These are phyloP conservation scores for Phalera bucephala DNA, from an alignment of 2,888 invertebrate species.

Conservation along the genomic window DNA sequence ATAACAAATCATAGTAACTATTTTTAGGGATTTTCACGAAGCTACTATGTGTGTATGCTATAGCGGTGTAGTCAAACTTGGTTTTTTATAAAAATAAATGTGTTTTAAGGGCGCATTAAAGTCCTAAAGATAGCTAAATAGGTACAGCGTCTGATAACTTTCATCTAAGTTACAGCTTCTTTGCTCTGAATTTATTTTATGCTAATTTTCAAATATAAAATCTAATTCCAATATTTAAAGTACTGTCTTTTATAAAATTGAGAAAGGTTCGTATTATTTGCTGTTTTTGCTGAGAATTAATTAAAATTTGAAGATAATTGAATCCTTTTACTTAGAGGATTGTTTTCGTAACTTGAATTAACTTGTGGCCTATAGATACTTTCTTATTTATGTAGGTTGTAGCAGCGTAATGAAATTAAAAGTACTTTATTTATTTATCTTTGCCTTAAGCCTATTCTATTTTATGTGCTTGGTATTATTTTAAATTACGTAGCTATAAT, in stretches of 20 bases:
- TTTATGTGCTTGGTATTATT: too few relatives aligned
- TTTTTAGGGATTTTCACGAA: too few relatives aligned
- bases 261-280: neutral
- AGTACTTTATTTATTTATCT: too few relatives aligned
- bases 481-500: too few relatives aligned
- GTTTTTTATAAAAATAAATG: too few relatives aligned
- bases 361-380: neutral
- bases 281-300: neutral
- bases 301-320: neutral
- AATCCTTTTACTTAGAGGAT: neutral
- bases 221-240: conserved; percentile 2
- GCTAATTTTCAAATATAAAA: conserved; percentile 9
- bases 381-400: too few relatives aligned
- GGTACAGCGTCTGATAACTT: conserved; percentile 9
- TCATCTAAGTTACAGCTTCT: conserved; percentile 12
- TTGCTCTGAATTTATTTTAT: conserved; percentile 23
- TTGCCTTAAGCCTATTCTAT: too few relatives aligned
- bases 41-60: too few relatives aligned
- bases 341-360: neutral
- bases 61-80: too few relatives aligned
- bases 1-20: too few relatives aligned
- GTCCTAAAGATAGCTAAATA: conserved; percentile 7
- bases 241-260: conserved; percentile 3
- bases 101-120: too few relatives aligned
- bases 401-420: too few relatives aligned